Evolutionary conservation across 2,797 vertebrate species (phyloP).

Genomic region (Gouania willdenowi): DNA sequence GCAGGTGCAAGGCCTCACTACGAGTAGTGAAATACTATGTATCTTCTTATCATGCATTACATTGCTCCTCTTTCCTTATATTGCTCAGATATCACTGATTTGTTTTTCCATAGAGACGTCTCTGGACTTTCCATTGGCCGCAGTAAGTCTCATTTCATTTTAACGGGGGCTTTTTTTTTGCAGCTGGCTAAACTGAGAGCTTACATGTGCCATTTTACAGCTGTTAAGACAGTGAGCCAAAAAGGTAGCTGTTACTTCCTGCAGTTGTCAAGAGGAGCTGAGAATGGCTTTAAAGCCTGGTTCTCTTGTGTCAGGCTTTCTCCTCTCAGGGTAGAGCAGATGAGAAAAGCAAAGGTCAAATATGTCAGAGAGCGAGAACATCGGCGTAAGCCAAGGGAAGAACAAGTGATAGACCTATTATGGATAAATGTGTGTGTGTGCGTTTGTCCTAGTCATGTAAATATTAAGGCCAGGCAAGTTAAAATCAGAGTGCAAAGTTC

Average conservation of each 20-base stretch:
- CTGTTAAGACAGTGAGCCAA: conserved; percentile 43
- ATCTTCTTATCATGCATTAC: conserved; percentile 3
- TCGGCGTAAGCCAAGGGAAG: background rate
- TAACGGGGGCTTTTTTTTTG: conserved; percentile 25
- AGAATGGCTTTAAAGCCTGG: conserved; percentile 16
- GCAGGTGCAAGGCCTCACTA: conserved; percentile 45
- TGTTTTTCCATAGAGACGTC: background rate
- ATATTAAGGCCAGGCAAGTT: no score
- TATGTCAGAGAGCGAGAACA: background rate
- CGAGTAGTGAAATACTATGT: conserved; percentile 3
- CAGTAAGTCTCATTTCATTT: conserved; percentile 3
- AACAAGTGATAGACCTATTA: no score
- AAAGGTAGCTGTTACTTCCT: conserved; percentile 53
- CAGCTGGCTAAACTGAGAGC: conserved; percentile 7
- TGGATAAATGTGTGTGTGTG: no score
- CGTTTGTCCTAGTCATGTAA: no score
- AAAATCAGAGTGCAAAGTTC: no score
- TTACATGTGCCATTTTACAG: conserved; percentile 46
- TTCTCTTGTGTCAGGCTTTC: conserved; percentile 13
- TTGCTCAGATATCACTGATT: conserved; percentile 2
- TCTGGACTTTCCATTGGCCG: conserved; percentile 2
- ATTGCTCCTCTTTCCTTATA: conserved; percentile 14
- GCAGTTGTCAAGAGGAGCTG: conserved; percentile 46
- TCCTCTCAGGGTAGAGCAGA: conserved; percentile 3
- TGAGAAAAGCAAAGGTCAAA: background rate